Base-by-base conservation (phyloP, 2,113 vertebrate species). In the Pterocles orientalis region DNA sequence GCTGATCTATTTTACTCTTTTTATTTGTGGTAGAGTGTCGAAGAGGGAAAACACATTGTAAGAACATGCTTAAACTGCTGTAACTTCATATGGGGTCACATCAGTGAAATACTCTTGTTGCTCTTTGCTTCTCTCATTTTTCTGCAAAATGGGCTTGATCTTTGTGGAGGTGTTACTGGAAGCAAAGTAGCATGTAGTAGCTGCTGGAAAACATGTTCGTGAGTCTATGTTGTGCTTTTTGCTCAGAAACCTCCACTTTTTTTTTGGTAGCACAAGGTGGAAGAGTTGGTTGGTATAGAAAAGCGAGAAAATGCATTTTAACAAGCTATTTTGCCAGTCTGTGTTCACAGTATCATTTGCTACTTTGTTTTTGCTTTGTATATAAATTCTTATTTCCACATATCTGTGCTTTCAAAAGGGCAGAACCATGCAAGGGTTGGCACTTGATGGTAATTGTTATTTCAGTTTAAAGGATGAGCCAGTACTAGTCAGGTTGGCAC, bases 301-400 rank as follows among this genome's bases (percentile, higher is more conserved):
- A 47, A 77, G 28, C 20, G 24, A 54, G n/a, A 65, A 62, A 80
- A 71, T 1, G 4, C 6, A 2, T 56, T 66, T 48, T 41, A 36
- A 53, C 43, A 12, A 75, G 33, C 34, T 34, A 6, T 92, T 66
- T 23, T 23, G 23, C 31, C 3, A 1, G 10, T 31, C 50, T 50
- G 2, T 90, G 24, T 68, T 65, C 34, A 53, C 51, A 28, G 51
- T 53, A 28, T 53, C 15, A 14, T 53, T 53, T 53, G 9, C 17
- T 9, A 10, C 34, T 53, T 57, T 20, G 14, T 3, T 34, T 61
- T 58, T 62, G 47, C 14, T 0, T 12, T 31, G 14, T 45, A 0
- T 10, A 2, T 39, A 0, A 0, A 0, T 5, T 57, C 53, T 54
- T 36, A 34, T 19, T 54, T 80, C 41, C 31, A 3, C 17, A 36